Evolutionary conservation across 2,888 invertebrate genomes (phyloP).

Genomic region (Cepaea hortensis): DNA sequence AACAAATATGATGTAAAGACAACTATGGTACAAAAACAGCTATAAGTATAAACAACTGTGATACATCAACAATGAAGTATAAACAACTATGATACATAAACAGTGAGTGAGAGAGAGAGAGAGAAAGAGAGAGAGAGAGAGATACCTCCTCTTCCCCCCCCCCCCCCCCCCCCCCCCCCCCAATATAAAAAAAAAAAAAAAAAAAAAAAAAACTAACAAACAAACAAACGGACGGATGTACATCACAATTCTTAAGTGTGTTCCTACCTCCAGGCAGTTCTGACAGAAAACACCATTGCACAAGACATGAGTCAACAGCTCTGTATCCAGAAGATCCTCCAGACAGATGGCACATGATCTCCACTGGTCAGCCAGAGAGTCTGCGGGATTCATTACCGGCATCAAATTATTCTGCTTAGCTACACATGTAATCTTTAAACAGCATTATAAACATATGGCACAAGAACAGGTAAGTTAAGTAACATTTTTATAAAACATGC

Average conservation of each 20-base stretch:
- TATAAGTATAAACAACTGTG: too few relatives aligned
- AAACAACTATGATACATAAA: too few relatives aligned
- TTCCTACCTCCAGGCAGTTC: constrained; percentile 80
- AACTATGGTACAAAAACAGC: too few relatives aligned
- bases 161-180: too few relatives aligned
- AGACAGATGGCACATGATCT: constrained; percentile 80
- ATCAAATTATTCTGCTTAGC: not conserved
- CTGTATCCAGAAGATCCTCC: constrained; percentile 79
- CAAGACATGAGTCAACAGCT: constrained; percentile 79
- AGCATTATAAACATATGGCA: not conserved
- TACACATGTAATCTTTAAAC: not conserved
- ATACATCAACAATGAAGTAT: too few relatives aligned
- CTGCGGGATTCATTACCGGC: not conserved
- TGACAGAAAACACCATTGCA: constrained; percentile 81
- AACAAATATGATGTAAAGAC: too few relatives aligned
- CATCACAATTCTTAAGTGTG: not conserved
- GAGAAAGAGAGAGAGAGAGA: too few relatives aligned
- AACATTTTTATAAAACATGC: not conserved
- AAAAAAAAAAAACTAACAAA: not conserved
- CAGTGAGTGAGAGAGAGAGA: too few relatives aligned
- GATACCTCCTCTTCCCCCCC: too few relatives aligned
- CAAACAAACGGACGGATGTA: not conserved
- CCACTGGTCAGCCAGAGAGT: constrained; percentile 65
- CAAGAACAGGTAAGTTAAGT: not conserved
- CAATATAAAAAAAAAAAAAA: too few relatives aligned